Base-by-base conservation (phyloP, 2,888 invertebrate genomes). In the Glyphotaelius pellucidus region DNA sequence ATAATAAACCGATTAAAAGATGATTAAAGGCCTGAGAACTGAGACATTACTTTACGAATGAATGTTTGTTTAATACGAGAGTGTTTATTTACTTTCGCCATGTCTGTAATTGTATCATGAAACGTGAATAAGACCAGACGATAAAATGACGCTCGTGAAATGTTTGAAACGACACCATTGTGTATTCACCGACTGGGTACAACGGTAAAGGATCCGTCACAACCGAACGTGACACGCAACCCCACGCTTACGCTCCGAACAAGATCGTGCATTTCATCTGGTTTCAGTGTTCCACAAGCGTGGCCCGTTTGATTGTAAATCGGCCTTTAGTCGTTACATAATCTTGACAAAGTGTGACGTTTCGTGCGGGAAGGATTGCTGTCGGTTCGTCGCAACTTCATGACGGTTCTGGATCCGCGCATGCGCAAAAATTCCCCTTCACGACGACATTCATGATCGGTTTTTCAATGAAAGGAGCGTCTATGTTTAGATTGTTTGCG, bases 111-210 rank as follows among this genome's bases (percentile, higher is more conserved):
- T 67, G 67, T 67, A 67, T 25, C 25, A 67, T 81, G 15, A 32
- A 81, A 81, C 19, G 15, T 31, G 31, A 85, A 85, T 85, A 85
- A 85, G 25, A 42, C 11, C 25, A 25, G 11, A 87, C 86, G 86
- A 38, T 79, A 89, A 52, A 89, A 35, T n/a, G 30, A 90, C 91
- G 91, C 90, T 31, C 91, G 84, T 91, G 32, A 42, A 89, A 91
- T 31, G 89, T 89, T 84, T 91, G 31, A 38, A 88, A 38, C 47
- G 83, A 89, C 80, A 47, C 42, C 90, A 67, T 90, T 90, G 91
- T 81, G 84, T 32, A 31, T 35, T 67, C n/a, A 25, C 83, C n/a
- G 19, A 80, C 80, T 14, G 80, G 14, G 42, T 31, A 88, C 88
- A 32, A 32, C 31, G 19, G 31, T 79, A 79, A n/a, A 67, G 25